Percentiles rank a stretch among this genome's conserved stretches.
Conservation (phyloP, 2,113 vertebrate species). For the Sclerurus mexicanus region DNA sequence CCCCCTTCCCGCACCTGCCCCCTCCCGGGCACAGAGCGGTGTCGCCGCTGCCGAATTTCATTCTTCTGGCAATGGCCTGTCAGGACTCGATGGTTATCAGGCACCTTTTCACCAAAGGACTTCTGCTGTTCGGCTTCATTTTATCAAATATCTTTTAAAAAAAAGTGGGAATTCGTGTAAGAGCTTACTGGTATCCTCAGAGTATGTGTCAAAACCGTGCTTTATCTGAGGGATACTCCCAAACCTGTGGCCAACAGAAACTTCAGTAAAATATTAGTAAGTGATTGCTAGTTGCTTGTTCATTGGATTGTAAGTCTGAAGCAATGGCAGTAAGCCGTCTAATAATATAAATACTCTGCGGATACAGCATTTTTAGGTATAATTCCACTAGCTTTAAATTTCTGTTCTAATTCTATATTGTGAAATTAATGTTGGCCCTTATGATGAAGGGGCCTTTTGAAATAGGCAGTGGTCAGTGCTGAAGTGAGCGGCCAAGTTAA, state of each 20-base stretch:
- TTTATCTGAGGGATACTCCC: not conserved
- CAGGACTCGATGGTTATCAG: accelerated
- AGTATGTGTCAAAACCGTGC: accelerated
- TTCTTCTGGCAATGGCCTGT: accelerated
- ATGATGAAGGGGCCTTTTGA: not conserved
- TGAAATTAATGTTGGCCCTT: not conserved
- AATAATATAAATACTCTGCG: not conserved
- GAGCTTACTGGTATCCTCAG: accelerated
- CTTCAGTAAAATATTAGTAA: not conserved
- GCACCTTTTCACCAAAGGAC: not conserved
- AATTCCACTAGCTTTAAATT: not conserved
- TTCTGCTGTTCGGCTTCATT: not conserved
- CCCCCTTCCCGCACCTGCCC: not conserved
- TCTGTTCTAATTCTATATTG: not conserved
- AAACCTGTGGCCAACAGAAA: not conserved
- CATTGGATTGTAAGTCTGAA: not conserved
- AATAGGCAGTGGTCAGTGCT: not conserved
- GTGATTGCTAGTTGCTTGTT: not conserved
- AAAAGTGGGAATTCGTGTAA: not conserved
- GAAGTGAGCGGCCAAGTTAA: accelerated
- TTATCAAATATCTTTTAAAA: not conserved
- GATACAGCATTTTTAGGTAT: accelerated
- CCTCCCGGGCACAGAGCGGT: too few species aligned
- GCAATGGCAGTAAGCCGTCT: accelerated
- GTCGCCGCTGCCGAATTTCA: accelerated